Evolutionary conservation across 2,888 invertebrate genomes (phyloP).

Genomic region (Tridacna gigas): DNA sequence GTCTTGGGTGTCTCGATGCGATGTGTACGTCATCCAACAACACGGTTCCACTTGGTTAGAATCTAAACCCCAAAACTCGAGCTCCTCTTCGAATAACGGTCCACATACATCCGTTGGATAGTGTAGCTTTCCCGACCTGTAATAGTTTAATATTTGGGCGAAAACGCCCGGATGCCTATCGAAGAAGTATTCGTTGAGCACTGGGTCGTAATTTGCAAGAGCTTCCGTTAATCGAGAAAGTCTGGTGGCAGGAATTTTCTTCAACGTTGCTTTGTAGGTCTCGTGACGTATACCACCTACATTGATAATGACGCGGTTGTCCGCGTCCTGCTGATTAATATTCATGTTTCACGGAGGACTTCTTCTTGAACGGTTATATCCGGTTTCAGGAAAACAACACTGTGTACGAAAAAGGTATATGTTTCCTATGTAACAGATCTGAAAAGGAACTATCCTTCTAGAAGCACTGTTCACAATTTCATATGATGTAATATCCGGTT

Average conservation of each 20-base stretch:
- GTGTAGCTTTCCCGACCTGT: conserved; percentile 98
- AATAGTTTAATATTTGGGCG: conserved; percentile 97
- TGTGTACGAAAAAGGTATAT: no score
- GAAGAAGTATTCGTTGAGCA: conserved; percentile 99
- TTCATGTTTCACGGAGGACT: background rate
- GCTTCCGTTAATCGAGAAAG: conserved; percentile 97
- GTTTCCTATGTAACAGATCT: no score
- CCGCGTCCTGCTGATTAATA: conserved; percentile 85
- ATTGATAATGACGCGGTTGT: conserved; percentile 98
- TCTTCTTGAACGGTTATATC: background rate
- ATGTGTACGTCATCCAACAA: conserved; percentile 99
- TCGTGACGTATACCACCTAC: conserved; percentile 98
- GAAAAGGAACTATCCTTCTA: no score
- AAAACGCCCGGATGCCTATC: conserved; percentile 97
- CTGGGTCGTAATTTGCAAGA: conserved; percentile 99
- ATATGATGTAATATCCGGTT: background rate
- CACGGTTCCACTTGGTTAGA: conserved; percentile 99
- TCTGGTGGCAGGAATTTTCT: conserved; percentile 98
- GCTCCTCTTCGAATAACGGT: conserved; percentile 98
- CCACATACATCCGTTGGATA: conserved; percentile 99
- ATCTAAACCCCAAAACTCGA: conserved; percentile 99
- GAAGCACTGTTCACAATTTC: background rate
- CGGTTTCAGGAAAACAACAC: no score
- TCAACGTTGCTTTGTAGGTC: conserved; percentile 90
- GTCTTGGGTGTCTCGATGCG: conserved; percentile 97